Evolutionary conservation across 37 sponge, comb jelly and placozoan genomes (phyloP).

Genomic region (Ephydatia muelleri): DNA sequence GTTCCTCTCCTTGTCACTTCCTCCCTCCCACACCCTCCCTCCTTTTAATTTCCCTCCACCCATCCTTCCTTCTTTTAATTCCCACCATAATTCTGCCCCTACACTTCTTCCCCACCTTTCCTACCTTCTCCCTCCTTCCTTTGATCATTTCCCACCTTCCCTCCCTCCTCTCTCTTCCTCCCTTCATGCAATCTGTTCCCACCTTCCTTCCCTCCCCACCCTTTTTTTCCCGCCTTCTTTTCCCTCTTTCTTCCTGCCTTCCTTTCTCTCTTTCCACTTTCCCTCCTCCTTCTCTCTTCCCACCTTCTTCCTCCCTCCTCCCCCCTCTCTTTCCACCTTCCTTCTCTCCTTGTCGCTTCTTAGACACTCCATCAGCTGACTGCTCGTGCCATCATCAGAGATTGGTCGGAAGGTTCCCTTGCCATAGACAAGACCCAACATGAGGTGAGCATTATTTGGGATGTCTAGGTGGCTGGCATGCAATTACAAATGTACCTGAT

Average conservation of each 20-base stretch:
- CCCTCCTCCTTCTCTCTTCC: not conserved
- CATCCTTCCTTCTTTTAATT: too few relatives aligned
- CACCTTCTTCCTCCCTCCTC: too few relatives aligned
- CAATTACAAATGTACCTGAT: constrained; percentile 7
- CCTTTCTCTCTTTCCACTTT: too few relatives aligned
- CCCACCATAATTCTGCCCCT: not conserved
- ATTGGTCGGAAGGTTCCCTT: constrained; percentile 91
- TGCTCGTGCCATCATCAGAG: constrained; percentile 94
- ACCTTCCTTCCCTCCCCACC: not conserved
- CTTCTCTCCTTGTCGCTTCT: not conserved
- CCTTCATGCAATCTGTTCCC: too few relatives aligned
- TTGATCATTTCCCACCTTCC: not conserved
- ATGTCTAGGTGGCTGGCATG: not conserved
- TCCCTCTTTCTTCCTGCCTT: not conserved
- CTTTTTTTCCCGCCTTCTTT: not conserved
- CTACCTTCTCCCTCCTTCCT: not conserved
- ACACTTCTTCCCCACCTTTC: not conserved
- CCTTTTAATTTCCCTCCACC: too few relatives aligned
- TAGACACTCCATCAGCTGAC: constrained; percentile 93
- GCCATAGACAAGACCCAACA: constrained; percentile 78
- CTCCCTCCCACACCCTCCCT: not conserved
- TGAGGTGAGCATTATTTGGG: constrained; percentile 66
- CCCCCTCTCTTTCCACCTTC: not conserved
- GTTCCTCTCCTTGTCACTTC: not conserved
- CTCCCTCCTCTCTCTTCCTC: not conserved